Evolutionary conservation across 2,797 vertebrate species (phyloP).

Genomic region (Eurystomus glaucurus): DNA sequence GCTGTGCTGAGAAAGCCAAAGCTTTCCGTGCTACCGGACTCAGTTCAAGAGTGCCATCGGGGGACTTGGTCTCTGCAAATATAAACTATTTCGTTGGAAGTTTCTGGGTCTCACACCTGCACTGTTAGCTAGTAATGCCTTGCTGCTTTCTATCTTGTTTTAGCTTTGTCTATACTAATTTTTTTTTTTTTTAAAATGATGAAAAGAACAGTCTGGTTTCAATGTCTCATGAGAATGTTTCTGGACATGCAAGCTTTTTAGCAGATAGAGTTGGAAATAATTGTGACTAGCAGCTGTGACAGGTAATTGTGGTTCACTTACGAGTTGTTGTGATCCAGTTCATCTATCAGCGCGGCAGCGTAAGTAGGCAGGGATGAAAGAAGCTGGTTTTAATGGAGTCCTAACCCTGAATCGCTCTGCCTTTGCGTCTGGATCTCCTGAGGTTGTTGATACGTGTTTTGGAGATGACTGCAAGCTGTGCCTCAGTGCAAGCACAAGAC

Average conservation of each 20-base stretch:
- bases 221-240: fast-evolving
- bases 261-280: background rate
- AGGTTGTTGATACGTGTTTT: fast-evolving
- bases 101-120: background rate
- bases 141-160: background rate
- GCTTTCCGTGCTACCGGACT: fast-evolving
- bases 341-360: background rate
- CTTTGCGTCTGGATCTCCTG: background rate
- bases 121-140: background rate
- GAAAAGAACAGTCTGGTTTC: background rate
- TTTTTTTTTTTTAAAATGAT: background rate
- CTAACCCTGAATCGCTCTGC: background rate
- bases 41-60: fast-evolving
- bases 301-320: background rate
- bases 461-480: background rate
- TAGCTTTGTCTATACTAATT: background rate
- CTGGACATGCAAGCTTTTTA: background rate
- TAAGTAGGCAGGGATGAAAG: background rate
- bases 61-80: background rate
- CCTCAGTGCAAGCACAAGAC: fast-evolving
- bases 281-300: background rate
- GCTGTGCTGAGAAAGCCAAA: background rate
- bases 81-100: background rate
- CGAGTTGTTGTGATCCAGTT: background rate
- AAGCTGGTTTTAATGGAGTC: background rate